A percentile compares a stretch with the other conserved stretches of the same genome.
These are phyloP conservation scores for Lepidurus arcticus DNA, from an alignment of 1,140 invertebrate genomes.

Conservation along the genomic window DNA sequence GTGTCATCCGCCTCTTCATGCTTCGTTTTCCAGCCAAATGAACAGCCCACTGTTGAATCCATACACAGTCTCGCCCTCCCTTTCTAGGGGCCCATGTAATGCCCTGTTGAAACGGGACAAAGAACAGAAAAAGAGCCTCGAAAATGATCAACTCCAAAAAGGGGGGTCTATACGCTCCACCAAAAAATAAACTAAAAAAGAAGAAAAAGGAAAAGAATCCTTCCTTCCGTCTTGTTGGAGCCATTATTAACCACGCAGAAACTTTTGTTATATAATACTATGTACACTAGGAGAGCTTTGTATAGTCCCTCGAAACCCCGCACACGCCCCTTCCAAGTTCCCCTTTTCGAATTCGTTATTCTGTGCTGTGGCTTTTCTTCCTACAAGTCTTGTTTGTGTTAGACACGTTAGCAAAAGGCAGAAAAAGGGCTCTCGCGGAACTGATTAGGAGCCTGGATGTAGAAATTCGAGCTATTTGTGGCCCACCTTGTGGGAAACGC, in stretches of 20 bases:
- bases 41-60: constrained; percentile 15
- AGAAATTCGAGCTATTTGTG: constrained; percentile 7
- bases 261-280: background rate
- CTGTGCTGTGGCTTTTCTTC: background rate
- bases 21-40: constrained; percentile 19
- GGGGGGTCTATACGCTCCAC: background rate
- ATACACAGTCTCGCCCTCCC: constrained; percentile 8
- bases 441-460: background rate
- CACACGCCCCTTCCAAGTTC: background rate
- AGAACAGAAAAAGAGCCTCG: constrained; percentile 7
- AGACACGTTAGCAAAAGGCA: background rate
- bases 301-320: background rate
- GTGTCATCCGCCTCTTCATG: constrained; percentile 18
- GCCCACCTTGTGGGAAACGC: constrained; percentile 17
- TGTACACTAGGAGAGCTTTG: background rate
- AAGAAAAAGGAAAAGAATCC: background rate
- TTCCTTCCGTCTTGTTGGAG: constrained; percentile 12
- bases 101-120: constrained; percentile 10
- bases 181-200: background rate
- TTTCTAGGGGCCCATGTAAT: background rate
- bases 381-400: background rate
- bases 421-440: background rate
- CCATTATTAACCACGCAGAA: background rate
- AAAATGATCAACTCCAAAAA: background rate
- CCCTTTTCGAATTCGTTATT: background rate